Base-by-base conservation (phyloP, 2,797 vertebrate species). In the Nannoperca obscura region DNA sequence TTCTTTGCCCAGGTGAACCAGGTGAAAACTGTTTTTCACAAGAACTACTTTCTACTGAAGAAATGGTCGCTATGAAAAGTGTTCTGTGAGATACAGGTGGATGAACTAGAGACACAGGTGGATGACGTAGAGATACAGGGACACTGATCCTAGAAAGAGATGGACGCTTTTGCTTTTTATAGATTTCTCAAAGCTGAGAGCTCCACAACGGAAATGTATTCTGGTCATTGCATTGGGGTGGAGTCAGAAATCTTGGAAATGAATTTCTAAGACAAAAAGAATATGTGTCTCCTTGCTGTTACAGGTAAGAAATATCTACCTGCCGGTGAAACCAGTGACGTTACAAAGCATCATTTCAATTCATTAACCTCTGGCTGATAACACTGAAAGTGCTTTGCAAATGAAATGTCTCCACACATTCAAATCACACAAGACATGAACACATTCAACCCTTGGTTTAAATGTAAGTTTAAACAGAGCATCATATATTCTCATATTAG, bases 341-440 rank as follows among this genome's bases (percentile, higher is more conserved):
- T 36, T 14, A 47, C 2, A 61, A 13, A 62, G 32, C 22, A 17
- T 76, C 22, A n/a, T 50, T 42, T 65, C 19, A 70, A 76, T 64
- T 24, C 0, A 38, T 10, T 54, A 30, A 49, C 15, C 30, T 65
- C 3, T 60, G 53, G 49, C 36, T 17, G 24, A 71, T 32, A 47
- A 64, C n/a, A 38, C 30, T 46, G 20, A 53, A 55, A 40, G 12
- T 55, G 30, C 13, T 65, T 55, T 65, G 42, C 60, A 76, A 57
- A 55, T 64, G 2, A 72, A 54, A 46, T 54, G 14, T 32, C 49
- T 36, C 38, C 11, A 49, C 27, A 52, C 13, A 70, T 52, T 76
- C n/a, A 74, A 36, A 62, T 49, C 66, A n/a, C 4, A 50, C 6
- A 12, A 57, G 50, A 57, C 36, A 46, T 38, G 10, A 49, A 38